A percentile compares a stretch with the other conserved stretches of the same genome.
Conservation (phyloP, 64 coral and sea anemone genomes). For the Pocillopora damicornis region DNA sequence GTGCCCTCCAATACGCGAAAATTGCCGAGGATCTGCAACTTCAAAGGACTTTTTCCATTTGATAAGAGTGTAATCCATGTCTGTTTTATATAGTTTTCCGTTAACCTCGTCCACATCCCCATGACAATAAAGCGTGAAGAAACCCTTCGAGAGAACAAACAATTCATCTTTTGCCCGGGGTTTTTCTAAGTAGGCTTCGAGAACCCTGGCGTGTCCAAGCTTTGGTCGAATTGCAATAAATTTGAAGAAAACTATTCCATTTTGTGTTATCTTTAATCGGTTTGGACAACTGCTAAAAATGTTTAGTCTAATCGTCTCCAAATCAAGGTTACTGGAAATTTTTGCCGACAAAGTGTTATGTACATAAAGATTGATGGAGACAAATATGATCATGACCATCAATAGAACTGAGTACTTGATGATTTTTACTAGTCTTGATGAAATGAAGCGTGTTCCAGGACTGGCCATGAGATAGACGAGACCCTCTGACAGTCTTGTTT, state of each 20-base stretch:
- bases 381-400: no score
- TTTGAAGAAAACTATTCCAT: slow-evolving; percentile 8
- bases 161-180: slow-evolving; percentile 33
- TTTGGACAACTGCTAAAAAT: neutral
- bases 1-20: neutral
- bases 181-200: neutral
- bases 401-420: no score
- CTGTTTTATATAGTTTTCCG: neutral
- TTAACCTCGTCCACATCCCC: slow-evolving; percentile 1
- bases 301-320: no score
- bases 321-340: neutral
- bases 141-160: slow-evolving; percentile 7
- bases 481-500: no score
- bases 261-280: neutral
- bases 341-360: neutral
- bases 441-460: no score
- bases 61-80: neutral
- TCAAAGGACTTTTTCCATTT: neutral
- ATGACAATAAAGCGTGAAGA: slow-evolving; percentile 35
- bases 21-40: neutral
- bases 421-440: no score
- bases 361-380: no score
- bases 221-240: slow-evolving; percentile 7
- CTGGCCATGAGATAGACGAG: no score
- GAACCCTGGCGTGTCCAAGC: slow-evolving; percentile 9